Evolutionary conservation across 2,113 vertebrate species (phyloP), one percentile per base, ranked within the genome.

Genomic region (Mystacornis crossleyi): DNA sequence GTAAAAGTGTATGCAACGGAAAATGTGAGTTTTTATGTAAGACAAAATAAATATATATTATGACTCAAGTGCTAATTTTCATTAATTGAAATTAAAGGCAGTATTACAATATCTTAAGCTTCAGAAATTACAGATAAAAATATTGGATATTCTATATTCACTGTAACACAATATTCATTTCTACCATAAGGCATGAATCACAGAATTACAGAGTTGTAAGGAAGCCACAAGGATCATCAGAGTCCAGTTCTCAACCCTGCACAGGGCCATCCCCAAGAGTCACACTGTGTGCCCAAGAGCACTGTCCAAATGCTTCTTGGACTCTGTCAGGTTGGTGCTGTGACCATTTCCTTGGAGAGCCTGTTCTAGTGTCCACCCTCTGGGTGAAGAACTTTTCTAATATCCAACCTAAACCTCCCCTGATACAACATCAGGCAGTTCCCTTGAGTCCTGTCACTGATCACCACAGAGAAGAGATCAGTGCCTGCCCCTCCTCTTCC

Each of bases 361-460:
- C 25, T 17, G 8, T 29, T 48, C 42, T 31, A 25, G 19, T 19
- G 15, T 3, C 29, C 19, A 48, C 4, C 3, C 20, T 20, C 25
- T 50, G 25, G 3, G 24, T 4, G 42, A 57, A 48, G 15, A 65
- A 24, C 1, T 9, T 47, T 8, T 8, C n/a, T 55, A 6, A 54
- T 6, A 23, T 15, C n/a, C 50, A 73, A 12, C 9, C 34, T 42
- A 40, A 84, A 34, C 29, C 2, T 55, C 4, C 23, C 29, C 9
- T 40, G 58, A 13, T 15, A 40, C 14, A 29, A 40, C 5, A 48
- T 48, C 15, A 48, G 18, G 29, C 9, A 18, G 8, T 29, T 74
- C 24, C 4, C 0, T 47, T 4, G 6, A 28, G 9, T 2, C 12
- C 19, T 29, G 16, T 48, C n/a, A 2, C n/a, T 48, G 42, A 1